Conservation (phyloP, 2,113 vertebrate genomes). For the Diadophis punctatus region DNA sequence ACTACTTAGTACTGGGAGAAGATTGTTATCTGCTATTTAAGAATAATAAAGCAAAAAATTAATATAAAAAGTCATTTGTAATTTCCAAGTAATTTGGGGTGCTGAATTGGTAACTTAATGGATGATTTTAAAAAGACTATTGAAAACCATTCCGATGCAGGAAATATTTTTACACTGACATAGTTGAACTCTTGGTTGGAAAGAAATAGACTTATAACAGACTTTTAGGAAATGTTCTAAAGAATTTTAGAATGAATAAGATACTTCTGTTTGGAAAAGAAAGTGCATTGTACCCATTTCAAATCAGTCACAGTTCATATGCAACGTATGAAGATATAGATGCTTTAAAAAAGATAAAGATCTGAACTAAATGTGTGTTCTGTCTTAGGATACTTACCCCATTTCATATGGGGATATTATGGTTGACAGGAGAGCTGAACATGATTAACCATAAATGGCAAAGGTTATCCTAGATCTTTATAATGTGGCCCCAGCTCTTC, state of each 20-base stretch:
- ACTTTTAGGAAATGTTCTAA: not conserved
- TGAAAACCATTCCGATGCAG: not conserved
- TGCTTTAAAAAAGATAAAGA: conserved; percentile 2
- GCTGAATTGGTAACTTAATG: not conserved
- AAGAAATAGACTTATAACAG: not conserved
- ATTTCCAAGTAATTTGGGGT: not conserved
- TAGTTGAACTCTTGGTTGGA: not conserved
- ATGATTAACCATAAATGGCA: not conserved
- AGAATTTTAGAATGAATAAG: not conserved
- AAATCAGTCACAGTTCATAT: not conserved
- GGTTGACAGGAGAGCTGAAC: not conserved
- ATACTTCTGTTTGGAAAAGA: not conserved
- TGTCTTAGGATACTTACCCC: fast-evolving
- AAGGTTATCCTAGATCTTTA: fast-evolving
- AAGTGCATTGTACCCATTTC: not conserved
- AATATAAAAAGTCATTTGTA: not conserved
- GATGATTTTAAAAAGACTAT: not conserved
- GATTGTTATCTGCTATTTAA: not conserved
- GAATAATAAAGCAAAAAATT: not conserved
- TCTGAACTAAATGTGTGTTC: not conserved
- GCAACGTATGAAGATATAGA: not conserved
- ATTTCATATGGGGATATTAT: not conserved
- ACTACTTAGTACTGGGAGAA: not conserved
- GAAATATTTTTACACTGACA: not conserved
- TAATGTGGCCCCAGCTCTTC: not conserved